Percentiles rank a stretch among this genome's conserved stretches.
phyloP scores from a whole-genome alignment of 2,113 vertebrate species.

The Pogonocichla stellata region DNA sequence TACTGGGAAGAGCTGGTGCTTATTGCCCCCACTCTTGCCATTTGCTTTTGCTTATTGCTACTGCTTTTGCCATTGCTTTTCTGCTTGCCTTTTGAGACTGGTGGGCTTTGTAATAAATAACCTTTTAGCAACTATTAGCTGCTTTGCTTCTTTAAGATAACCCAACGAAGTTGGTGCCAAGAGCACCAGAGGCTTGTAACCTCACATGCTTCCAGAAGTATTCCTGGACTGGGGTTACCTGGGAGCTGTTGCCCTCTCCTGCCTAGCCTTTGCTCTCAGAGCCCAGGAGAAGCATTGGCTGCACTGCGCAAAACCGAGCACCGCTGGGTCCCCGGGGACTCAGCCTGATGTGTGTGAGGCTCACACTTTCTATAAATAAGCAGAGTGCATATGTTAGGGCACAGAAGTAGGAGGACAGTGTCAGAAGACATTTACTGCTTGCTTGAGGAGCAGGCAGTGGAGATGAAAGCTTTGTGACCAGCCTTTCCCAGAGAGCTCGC shows the following conservation, averaged over 20 bases:
- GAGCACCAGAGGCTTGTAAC: no score
- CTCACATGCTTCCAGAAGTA: not conserved
- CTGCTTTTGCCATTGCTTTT: no score
- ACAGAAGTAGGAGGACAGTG: not conserved
- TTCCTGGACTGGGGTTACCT: not conserved
- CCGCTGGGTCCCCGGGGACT: fast-evolving
- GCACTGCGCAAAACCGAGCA: fast-evolving
- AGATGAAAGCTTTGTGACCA: not conserved
- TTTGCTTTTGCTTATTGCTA: no score
- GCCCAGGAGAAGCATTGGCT: not conserved
- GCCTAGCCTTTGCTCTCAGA: not conserved
- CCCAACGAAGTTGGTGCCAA: no score
- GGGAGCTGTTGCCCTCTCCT: not conserved
- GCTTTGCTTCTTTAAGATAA: no score
- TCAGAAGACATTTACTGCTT: not conserved
- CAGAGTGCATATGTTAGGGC: not conserved
- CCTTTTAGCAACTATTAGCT: no score
- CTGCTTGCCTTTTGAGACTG: no score
- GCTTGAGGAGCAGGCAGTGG: not conserved
- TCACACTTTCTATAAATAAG: not conserved
- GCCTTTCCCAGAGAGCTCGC: not conserved
- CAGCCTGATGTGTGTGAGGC: not conserved
- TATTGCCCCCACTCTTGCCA: no score
- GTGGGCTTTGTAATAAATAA: no score
- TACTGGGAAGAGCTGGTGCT: no score